Evolutionary conservation across 2,113 vertebrate genomes (phyloP), one percentile per base, ranked within the genome.

Genomic region (Eidolon helvum): DNA sequence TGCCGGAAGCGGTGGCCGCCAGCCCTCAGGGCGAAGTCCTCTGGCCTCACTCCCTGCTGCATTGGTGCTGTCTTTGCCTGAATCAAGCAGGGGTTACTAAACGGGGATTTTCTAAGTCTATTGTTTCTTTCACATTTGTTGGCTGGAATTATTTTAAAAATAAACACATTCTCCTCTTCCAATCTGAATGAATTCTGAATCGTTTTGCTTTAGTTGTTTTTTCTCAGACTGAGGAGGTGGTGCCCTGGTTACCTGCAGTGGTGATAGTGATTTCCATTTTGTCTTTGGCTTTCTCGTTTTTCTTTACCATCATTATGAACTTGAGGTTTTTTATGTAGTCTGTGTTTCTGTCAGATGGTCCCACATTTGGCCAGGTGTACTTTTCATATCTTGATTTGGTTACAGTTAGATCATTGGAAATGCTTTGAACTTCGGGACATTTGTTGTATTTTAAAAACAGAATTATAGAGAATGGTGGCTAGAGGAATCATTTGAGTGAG

Each of bases 81-180:
- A 2, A 10, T 92, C 35, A 33, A 10, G 63, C 11, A 28, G 30
- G n/a, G 7, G 7, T 30, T 61, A 28, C 35, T 55, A 18, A 82
- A 79, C 18, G 5, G 9, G 3, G 24, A 4, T 50, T 80, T 85
- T 61, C 19, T 38, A 8, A 40, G 40, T 69, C 33, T 26, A 1
- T 50, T 16, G 18, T 82, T 38, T 94, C 50, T 50, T 38, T 95
- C 43, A 38, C 8, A 10, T 55, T 24, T 33, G 18, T 86, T 78
- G 53, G 10, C 48, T 87, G 33, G 55, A 65, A 82, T 86, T 90
- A 43, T 86, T 75, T 55, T 63, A 78, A 85, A 75, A 48, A 33
- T 59, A 86, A 89, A 28, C 35, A 71, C 0, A 30, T 38, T 53
- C 66, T 74, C 65, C 30, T 43, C 43, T 43, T 43, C 43, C 43